Evolutionary conservation across 1,140 invertebrate species (phyloP), one percentile per base, ranked within the genome.

Genomic region (Papilio glaucus): DNA sequence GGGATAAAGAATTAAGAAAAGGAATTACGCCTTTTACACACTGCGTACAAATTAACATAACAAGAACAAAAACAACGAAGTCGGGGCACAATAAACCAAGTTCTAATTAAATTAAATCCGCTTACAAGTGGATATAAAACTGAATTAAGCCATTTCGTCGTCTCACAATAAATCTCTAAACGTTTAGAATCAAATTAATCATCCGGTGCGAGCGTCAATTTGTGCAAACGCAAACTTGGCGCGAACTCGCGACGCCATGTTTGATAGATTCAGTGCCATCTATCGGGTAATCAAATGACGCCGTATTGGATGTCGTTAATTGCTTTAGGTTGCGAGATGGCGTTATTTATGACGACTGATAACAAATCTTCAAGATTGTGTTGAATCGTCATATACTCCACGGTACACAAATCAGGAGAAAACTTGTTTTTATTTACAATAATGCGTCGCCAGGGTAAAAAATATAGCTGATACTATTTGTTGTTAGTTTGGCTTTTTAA

Each of bases 231-330:
- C 75, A 84, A 87, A 85, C 76, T 88, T 85, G 74, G 77, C 74
- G 73, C 45, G 73, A 80, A 78, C 72, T 81, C 77, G 71, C 72
- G 82, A 75, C 83, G 86, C 86, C 76, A 85, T 87, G 60, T 87
- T 82, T 82, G 84, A 89, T 91, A 77, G 76, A 87, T 89, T 89
- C 85, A 86, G 72, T 79, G 84, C 83, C 88, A 90, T 91, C 89
- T 88, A 88, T 81, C 82, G 83, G 68, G 76, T 88, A 90, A 91
- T 91, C 85, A 86, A 91, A 91, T 89, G 84, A 89, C 84, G 87
- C 86, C 79, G 85, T 79, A 84, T 82, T 76, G 79, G 75, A 72
- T 77, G 67, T 73, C 76, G 65, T 71, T 88, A 89, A 91, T 91
- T 90, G 80, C 79, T 85, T 91, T 91, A 91, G 63, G 78, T 57